Percentiles rank a stretch among this genome's conserved stretches.
phyloP scores from a whole-genome alignment of 2,113 vertebrate genomes.

The Atherinomorus stipes region DNA sequence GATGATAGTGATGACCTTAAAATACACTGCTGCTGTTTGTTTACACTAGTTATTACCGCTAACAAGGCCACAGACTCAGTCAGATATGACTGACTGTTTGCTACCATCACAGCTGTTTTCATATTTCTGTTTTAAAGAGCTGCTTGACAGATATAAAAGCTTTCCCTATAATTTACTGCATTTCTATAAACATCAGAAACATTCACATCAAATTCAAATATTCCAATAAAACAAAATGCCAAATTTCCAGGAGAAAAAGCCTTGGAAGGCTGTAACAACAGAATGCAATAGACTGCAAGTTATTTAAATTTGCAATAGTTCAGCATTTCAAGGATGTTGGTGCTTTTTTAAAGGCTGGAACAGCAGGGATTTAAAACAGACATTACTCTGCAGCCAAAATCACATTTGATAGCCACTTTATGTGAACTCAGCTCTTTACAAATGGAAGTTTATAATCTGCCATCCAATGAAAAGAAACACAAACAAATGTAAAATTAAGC shows the following conservation, averaged over 20 bases:
- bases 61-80: slow-evolving; percentile 70
- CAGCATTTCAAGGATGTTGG: not conserved
- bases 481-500: not conserved
- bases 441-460: not conserved
- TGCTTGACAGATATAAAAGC: not conserved
- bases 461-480: not conserved
- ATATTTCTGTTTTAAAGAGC: not conserved
- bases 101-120: slow-evolving; percentile 46
- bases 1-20: slow-evolving; percentile 75
- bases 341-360: too few species aligned
- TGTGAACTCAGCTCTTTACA: too few species aligned
- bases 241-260: not conserved
- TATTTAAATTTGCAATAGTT: not conserved
- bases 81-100: slow-evolving; percentile 56
- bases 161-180: not conserved
- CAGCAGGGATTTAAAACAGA: too few species aligned
- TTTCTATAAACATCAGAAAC: slow-evolving; percentile 1
- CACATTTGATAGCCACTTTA: too few species aligned
- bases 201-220: not conserved
- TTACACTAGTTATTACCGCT: slow-evolving; percentile 73
- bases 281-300: not conserved
- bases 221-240: not conserved
- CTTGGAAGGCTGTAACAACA: not conserved
- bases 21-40: slow-evolving; percentile 71
- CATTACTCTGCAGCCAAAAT: too few species aligned